Percentiles rank a stretch among this genome's conserved stretches.
phyloP scores from a whole-genome alignment of 2,113 vertebrate genomes.

The Oryzias melastigma region DNA sequence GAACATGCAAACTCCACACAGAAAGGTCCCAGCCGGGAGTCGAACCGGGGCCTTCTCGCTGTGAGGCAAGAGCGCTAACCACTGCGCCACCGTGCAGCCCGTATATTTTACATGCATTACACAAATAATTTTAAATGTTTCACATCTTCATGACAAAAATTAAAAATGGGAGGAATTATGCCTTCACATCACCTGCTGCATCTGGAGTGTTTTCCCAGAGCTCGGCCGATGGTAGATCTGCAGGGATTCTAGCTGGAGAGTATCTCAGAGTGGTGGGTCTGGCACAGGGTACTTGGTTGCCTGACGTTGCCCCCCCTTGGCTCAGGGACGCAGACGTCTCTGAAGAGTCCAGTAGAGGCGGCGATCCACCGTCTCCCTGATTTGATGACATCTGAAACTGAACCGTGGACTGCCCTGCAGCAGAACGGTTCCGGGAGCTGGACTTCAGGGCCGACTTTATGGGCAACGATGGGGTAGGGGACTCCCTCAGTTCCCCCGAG shows the following conservation, averaged over 20 bases:
- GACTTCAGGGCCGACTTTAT: slow-evolving; percentile 77
- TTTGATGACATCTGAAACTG: slow-evolving; percentile 57
- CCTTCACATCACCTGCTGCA: slow-evolving; percentile 52
- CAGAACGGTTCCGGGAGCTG: slow-evolving; percentile 61
- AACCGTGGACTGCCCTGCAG: slow-evolving; percentile 54
- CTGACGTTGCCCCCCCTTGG: slow-evolving; percentile 46
- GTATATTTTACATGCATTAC: too few species aligned
- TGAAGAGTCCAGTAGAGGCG: slow-evolving; percentile 41
- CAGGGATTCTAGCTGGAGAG: slow-evolving; percentile 51
- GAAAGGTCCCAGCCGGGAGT: too few species aligned
- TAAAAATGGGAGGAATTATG: background rate
- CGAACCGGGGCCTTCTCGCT: too few species aligned
- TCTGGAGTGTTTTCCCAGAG: slow-evolving; percentile 65
- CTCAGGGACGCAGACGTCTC: slow-evolving; percentile 44
- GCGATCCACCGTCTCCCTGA: slow-evolving; percentile 53
- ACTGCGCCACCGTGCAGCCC: too few species aligned
- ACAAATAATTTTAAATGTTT: too few species aligned
- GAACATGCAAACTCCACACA: too few species aligned
- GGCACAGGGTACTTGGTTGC: slow-evolving; percentile 55
- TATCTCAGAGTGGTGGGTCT: slow-evolving; percentile 74
- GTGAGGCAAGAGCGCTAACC: too few species aligned
- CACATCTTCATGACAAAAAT: background rate
- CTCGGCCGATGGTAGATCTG: slow-evolving; percentile 60
- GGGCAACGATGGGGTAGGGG: slow-evolving; percentile 53
- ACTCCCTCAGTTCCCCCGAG: slow-evolving; percentile 52